A percentile compares a stretch with the other conserved stretches of the same genome.
Conservation (phyloP, 2,797 vertebrate species). For the Lepus townsendii region DNA sequence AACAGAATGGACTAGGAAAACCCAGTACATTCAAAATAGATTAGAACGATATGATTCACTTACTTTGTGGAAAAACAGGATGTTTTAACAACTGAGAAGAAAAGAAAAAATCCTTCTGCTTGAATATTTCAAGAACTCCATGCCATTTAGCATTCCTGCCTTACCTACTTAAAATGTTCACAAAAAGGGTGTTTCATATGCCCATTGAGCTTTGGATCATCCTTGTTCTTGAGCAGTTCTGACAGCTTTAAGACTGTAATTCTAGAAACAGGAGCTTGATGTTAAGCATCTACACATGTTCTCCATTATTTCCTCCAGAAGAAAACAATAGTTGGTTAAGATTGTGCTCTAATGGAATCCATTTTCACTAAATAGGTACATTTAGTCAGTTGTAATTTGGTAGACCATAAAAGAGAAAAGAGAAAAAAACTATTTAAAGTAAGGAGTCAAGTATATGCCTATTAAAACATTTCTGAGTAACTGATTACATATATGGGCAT, state of each 20-base stretch:
- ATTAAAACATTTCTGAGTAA: slow-evolving; percentile 77
- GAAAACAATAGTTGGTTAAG: slow-evolving; percentile 89
- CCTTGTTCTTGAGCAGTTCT: slow-evolving; percentile 85
- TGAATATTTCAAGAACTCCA: slow-evolving; percentile 79
- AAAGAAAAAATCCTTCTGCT: slow-evolving; percentile 83
- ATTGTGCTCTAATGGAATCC: slow-evolving; percentile 88
- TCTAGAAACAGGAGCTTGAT: slow-evolving; percentile 90
- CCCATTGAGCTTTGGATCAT: slow-evolving; percentile 82
- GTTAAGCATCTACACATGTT: slow-evolving; percentile 88
- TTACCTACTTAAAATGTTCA: slow-evolving; percentile 87
- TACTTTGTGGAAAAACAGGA: slow-evolving; percentile 83
- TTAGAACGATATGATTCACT: slow-evolving; percentile 86
- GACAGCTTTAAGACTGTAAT: slow-evolving; percentile 89
- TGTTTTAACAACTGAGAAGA: slow-evolving; percentile 85
- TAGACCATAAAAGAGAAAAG: slow-evolving; percentile 85
- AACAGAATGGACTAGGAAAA: slow-evolving; percentile 79
- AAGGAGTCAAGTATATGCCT: slow-evolving; percentile 79
- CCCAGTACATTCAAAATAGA: slow-evolving; percentile 80
- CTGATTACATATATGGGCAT: slow-evolving; percentile 34
- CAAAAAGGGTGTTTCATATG: slow-evolving; percentile 85
- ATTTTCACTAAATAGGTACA: slow-evolving; percentile 89
- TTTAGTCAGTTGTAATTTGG: slow-evolving; percentile 89
- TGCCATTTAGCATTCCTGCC: slow-evolving; percentile 80
- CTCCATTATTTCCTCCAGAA: slow-evolving; percentile 87
- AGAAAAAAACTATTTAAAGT: slow-evolving; percentile 81